phyloP scores from a whole-genome alignment of 1,140 invertebrate species.

The Drosophila busckii region DNA sequence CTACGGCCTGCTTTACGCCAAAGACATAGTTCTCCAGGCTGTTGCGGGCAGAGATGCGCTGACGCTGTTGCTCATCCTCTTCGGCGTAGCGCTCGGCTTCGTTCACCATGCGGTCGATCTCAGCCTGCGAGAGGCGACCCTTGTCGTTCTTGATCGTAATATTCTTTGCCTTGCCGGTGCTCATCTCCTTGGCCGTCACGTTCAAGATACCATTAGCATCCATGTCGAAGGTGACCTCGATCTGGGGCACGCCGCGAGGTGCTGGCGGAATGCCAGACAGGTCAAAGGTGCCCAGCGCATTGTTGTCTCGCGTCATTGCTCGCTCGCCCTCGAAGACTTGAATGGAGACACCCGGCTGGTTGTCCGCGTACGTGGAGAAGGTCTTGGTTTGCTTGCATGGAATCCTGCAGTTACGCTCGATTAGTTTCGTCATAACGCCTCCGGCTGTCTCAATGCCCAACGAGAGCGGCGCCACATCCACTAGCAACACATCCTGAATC shows the following conservation, averaged over 20 bases:
- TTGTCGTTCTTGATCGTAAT: slow-evolving; percentile 93
- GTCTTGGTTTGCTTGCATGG: slow-evolving; percentile 84
- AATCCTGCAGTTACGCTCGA: slow-evolving; percentile 83
- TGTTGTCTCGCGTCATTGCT: slow-evolving; percentile 87
- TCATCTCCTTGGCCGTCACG: slow-evolving; percentile 82
- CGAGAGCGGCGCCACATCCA: slow-evolving; percentile 81
- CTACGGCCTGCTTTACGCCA: slow-evolving; percentile 82
- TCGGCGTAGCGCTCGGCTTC: slow-evolving; percentile 75
- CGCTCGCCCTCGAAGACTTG: slow-evolving; percentile 85
- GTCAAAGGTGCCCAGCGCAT: slow-evolving; percentile 88
- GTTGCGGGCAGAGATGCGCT: slow-evolving; percentile 82
- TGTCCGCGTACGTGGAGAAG: slow-evolving; percentile 85
- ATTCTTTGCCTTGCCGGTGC: slow-evolving; percentile 83
- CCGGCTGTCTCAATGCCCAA: slow-evolving; percentile 83
- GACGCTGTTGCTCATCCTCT: slow-evolving; percentile 85
- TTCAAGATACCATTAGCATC: no score
- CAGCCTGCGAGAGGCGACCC: slow-evolving; percentile 87
- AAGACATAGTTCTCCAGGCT: slow-evolving; percentile 86
- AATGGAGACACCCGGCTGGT: slow-evolving; percentile 86
- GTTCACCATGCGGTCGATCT: slow-evolving; percentile 83
- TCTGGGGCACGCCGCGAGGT: slow-evolving; percentile 88
- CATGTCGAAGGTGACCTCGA: no score
- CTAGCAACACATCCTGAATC: slow-evolving; percentile 80
- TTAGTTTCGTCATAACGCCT: slow-evolving; percentile 84
- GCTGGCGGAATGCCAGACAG: slow-evolving; percentile 90